A percentile compares a stretch with the other conserved stretches of the same genome.
Conservation (phyloP, 2,797 vertebrate species). For the Mus caroli region DNA sequence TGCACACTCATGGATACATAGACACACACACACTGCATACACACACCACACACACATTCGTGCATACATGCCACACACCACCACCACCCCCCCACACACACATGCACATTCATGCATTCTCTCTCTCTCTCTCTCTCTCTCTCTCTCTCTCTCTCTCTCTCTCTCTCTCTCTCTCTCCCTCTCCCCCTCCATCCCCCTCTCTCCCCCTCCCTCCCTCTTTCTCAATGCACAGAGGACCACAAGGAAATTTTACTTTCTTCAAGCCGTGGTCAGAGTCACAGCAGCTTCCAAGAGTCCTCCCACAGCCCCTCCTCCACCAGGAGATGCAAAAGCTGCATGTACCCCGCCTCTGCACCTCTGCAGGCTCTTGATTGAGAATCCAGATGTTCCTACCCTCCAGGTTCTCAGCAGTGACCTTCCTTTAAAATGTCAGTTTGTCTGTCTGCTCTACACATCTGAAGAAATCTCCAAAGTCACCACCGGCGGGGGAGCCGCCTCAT, state of each 20-base stretch:
- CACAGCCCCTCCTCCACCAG: constrained; percentile 83
- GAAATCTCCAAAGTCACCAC: constrained; percentile 88
- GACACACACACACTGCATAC: neutral
- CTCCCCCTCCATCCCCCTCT: neutral
- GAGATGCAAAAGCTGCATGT: constrained; percentile 83
- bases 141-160: no score
- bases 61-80: neutral
- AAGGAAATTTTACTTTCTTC: constrained; percentile 89
- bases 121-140: neutral
- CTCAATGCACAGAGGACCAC: constrained; percentile 75
- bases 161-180: neutral
- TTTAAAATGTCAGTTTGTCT: constrained; percentile 90
- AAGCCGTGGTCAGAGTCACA: constrained; percentile 78
- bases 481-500: constrained; percentile 75
- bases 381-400: constrained; percentile 87
- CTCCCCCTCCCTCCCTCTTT: neutral
- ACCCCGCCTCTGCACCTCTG: constrained; percentile 63
- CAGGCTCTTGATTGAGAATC: constrained; percentile 88
- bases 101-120: neutral
- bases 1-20: neutral
- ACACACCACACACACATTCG: neutral
- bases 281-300: constrained; percentile 83
- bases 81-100: neutral
- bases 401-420: constrained; percentile 87
- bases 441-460: constrained; percentile 87